A percentile compares a stretch with the other conserved stretches of the same genome.
These are phyloP conservation scores for Microcebus tavaratra DNA, from an alignment of 2,113 vertebrate genomes.

Conservation along the genomic window DNA sequence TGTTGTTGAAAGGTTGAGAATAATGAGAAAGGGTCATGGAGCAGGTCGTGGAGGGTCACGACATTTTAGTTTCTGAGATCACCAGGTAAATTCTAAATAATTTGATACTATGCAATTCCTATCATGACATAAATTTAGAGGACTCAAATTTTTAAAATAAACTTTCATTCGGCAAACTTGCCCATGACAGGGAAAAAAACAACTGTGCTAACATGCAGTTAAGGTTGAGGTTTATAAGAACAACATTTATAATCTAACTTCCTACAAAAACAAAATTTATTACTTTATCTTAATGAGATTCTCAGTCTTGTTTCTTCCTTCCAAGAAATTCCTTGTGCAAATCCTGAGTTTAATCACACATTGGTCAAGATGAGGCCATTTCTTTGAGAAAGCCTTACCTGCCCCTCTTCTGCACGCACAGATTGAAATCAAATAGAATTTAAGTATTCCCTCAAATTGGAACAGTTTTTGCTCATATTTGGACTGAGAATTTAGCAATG, in stretches of 20 bases:
- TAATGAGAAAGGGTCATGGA: neutral
- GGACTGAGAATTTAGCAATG: neutral
- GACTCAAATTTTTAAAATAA: constrained; percentile 11
- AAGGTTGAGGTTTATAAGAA: neutral
- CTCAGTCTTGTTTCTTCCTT: neutral
- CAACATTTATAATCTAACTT: neutral
- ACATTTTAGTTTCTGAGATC: neutral
- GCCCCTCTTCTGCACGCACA: neutral
- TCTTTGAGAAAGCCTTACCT: neutral
- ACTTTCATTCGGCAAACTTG: neutral
- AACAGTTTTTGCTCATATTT: neutral
- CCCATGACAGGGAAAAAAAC: neutral
- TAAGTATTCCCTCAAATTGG: neutral
- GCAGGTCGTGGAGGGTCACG: neutral
- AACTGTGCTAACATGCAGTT: neutral
- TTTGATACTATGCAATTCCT: neutral
- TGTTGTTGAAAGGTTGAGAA: neutral
- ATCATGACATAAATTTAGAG: neutral
- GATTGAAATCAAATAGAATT: neutral
- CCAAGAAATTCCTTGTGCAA: neutral
- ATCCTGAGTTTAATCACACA: neutral
- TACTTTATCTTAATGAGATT: neutral
- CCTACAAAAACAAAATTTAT: neutral
- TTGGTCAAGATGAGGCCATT: neutral
- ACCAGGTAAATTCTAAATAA: constrained; percentile 17